Base-by-base conservation (phyloP, 2,888 invertebrate species). In the Idaea biselata region DNA sequence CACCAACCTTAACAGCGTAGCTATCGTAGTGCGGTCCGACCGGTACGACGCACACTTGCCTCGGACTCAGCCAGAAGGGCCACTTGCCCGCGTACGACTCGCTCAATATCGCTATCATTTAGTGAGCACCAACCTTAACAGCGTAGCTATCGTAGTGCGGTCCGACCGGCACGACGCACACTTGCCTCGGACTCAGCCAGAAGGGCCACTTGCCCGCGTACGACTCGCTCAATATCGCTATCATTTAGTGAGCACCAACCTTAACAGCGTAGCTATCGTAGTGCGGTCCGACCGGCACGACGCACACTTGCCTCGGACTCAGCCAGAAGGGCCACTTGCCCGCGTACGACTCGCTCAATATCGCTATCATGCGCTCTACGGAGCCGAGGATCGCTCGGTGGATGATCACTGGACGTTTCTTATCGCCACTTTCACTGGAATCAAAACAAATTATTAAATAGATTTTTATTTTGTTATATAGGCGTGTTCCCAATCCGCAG, bases 241-340 rank as follows among this genome's bases (percentile, higher is more conserved):
- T n/a, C n/a, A 7, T 18, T 1, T n/a, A 53, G 53, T 53, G 14
- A 32, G 14, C 6, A 54, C 54, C 60, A 58, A 98, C 97, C 83
- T 96, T 92, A 57, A 93, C 89, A 0, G 98, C 98, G 83, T 99
- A 99, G 17, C 96, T 96, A 78, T 98, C 97, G 80, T 97, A 97
- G 8, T 94, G 93, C 0, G 97, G 96, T 0, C 97, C 97, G 6
- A 99, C 97, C 0, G 99, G 98, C 68, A 99, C 96, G 17, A 99
- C 96, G 94, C 87, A 83, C 5, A 94, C 95, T 88, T 99, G 99
- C 8, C 99, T 93, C 1, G 99, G 99, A 0, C 99, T 99, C 58
- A 99, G 86, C 99, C 99, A 99, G 93, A 99, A 99, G 8, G 99
- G 99, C 99, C 99, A 99, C 92, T 99, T 99, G 70, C 99, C 99